Evolutionary conservation across 2,113 vertebrate genomes (phyloP).

Genomic region (Urocynchramus pylzowi): DNA sequence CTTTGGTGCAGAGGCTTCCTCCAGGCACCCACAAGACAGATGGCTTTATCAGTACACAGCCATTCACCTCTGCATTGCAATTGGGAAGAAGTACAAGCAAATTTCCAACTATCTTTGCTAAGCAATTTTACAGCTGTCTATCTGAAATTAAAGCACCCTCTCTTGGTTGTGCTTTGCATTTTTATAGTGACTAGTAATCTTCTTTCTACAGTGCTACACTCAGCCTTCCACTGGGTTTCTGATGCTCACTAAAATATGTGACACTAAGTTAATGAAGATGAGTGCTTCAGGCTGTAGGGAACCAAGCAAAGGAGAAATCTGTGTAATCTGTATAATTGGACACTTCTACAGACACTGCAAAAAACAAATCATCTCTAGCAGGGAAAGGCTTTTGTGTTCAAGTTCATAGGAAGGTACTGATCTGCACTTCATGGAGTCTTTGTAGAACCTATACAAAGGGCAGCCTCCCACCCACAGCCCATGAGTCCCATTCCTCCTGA

Average conservation of each 20-base stretch:
- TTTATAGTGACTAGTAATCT: not conserved
- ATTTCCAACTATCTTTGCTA: conserved; percentile 15
- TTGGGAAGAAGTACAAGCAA: conserved; percentile 6
- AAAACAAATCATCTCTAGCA: not conserved
- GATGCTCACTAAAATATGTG: not conserved
- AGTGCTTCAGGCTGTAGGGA: not conserved
- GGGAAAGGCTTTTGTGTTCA: not conserved
- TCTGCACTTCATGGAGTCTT: not conserved
- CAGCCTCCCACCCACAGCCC: not conserved
- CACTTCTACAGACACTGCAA: not conserved
- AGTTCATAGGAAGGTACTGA: not conserved
- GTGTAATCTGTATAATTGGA: not conserved
- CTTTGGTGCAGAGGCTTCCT: conserved; percentile 20
- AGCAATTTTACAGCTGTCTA: conserved; percentile 33
- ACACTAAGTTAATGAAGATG: not conserved
- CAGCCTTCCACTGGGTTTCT: not conserved
- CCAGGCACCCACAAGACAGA: conserved; percentile 34
- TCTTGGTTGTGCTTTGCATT: conserved; percentile 30
- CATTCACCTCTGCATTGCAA: conserved; percentile 36
- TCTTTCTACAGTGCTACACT: not conserved
- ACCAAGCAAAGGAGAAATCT: not conserved
- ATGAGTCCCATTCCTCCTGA: not conserved
- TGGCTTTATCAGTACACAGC: conserved; percentile 42
- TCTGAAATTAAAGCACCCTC: conserved; percentile 28
- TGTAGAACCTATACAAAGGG: not conserved